Base-by-base conservation (phyloP, 1,140 invertebrate species). In the Drosophila sturtevanti region DNA sequence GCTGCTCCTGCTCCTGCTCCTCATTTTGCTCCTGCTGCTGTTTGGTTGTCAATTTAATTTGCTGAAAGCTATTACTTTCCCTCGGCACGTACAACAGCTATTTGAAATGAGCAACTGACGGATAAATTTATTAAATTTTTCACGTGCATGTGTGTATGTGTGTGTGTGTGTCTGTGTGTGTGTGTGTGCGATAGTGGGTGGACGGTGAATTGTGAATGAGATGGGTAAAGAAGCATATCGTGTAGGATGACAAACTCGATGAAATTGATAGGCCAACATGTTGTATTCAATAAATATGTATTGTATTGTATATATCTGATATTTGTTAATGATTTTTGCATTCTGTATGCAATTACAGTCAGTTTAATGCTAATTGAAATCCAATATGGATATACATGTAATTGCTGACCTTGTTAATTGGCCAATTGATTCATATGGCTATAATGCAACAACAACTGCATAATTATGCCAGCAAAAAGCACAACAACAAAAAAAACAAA, bases 91-190 rank as follows among this genome's bases (percentile, higher is more conserved):
- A 78, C 76, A 67, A 51, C 74, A 87, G 41, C 41, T 48, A 87
- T 87, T 86, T 69, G 67, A 87, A 81, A 81, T 87, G 81, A 86
- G 78, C 68, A 72, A 81, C 63, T 87, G 81, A 77, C 79, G 77
- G 74, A 70, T 67, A 78, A 69, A 81, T 81, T 81, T 76, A 75
- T 80, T 84, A 84, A 76, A 79, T 77, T 56, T 72, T 72, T 68
- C 54, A 56, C 11, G 61, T 41, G 68, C 52, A 54, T 72, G 38
- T n/a, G n/a, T n/a, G n/a, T n/a, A n/a, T n/a, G n/a, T n/a, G n/a
- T n/a, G n/a, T n/a, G n/a, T n/a, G n/a, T n/a, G n/a, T n/a, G n/a
- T n/a, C n/a, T n/a, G n/a, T n/a, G n/a, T n/a, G n/a, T n/a, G n/a
- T n/a, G n/a, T n/a, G n/a, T n/a, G n/a, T n/a, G n/a, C n/a, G n/a